Conservation (phyloP, 2,797 vertebrate genomes). For the Chiroxiphia lanceolata region DNA sequence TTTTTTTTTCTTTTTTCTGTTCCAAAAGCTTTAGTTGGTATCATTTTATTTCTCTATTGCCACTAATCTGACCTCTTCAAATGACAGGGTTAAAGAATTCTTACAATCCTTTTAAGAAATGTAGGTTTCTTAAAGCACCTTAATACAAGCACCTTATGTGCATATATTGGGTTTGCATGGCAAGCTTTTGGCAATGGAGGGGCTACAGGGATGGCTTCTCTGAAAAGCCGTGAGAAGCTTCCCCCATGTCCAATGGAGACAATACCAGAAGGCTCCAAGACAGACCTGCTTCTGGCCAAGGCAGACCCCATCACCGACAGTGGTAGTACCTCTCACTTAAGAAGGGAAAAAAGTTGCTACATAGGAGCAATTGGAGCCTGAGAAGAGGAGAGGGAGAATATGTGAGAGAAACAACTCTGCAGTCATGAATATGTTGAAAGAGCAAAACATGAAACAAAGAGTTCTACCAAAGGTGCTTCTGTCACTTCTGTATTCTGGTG, state of each 20-base stretch:
- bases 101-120: neutral
- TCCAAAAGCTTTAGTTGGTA: neutral
- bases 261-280: neutral
- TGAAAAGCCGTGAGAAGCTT: neutral
- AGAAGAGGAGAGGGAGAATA: neutral
- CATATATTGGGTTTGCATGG: neutral
- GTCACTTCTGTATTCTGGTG: neutral
- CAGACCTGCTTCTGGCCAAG: neutral
- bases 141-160: neutral
- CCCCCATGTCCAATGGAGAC: neutral
- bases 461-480: neutral
- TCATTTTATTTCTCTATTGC: neutral
- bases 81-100: neutral
- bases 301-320: rapidly evolving
- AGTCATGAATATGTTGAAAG: neutral
- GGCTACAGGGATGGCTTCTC: neutral
- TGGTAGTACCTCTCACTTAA: neutral
- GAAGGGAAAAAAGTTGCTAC: neutral
- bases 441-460: neutral
- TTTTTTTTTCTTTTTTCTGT: neutral
- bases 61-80: neutral
- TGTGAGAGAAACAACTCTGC: neutral
- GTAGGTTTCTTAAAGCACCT: too few relatives aligned
- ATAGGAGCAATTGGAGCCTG: neutral
- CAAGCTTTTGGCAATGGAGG: neutral